Base-by-base conservation (phyloP, 2,888 invertebrate genomes). In the Apamea sordens region DNA sequence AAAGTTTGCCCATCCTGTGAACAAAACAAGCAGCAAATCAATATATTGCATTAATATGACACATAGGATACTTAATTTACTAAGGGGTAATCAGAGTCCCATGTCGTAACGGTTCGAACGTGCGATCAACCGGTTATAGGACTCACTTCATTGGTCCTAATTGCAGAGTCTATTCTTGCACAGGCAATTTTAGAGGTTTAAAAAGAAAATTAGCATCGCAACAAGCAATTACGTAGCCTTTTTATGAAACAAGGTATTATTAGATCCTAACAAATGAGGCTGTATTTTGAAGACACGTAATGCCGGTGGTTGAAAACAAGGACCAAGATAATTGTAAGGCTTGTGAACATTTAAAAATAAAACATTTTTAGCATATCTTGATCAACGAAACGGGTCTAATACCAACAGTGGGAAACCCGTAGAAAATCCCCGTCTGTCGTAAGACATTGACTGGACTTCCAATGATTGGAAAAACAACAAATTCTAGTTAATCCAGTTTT, bases 101-200 rank as follows among this genome's bases (percentile, higher is more conserved):
- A 74, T 79, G 83, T 80, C 56, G 44, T 82, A 87, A 85, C 83
- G 77, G 78, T 78, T 36, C 44, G 65, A 84, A 86, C 83, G 80
- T 83, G 83, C 79, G 68, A 85, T 78, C 69, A 81, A 87, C 87
- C 82, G 86, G 87, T 88, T 88, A n/a, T 72, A 77, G 76, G 53
- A 80, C 71, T 86, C 68, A 76, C 73, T 80, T 80, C 86, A 86
- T 85, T 73, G 86, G 74, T 77, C 86, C 86, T 87, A 88, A 88
- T 87, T 87, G 70, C 72, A 76, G 79, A 72, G 72, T 70, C 67
- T 79, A 83, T 80, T 77, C 64, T 80, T 77, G 76, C 79, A 77
- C 41, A 61, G 65, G 73, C 77, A 85, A 85, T 86, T 79, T 86
- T 82, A 86, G 77, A 82, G 68, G 64, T 84, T 86, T 80, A 79